phyloP scores from a whole-genome alignment of 2,113 vertebrate genomes.

The Cynocephalus volans region DNA sequence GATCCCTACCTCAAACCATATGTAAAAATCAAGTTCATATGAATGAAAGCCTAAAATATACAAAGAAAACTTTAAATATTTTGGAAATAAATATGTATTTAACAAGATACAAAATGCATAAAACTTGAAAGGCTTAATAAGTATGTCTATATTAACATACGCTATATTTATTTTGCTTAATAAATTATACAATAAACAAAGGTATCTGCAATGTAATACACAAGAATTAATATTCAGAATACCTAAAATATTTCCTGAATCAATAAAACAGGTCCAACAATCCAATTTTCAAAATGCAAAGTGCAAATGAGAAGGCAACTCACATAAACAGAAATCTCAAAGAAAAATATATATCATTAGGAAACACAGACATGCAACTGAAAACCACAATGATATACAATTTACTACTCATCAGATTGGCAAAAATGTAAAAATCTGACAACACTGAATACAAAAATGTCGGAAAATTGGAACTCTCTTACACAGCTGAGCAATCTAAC shows the following conservation, averaged over 20 bases:
- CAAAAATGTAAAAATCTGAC: neutral
- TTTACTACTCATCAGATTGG: neutral
- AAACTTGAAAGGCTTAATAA: neutral
- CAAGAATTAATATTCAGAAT: neutral
- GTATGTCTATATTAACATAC: neutral
- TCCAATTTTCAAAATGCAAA: neutral
- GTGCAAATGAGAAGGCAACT: neutral
- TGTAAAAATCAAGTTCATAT: slow-evolving; percentile 1
- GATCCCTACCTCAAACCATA: neutral
- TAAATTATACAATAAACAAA: neutral
- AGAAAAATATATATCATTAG: neutral
- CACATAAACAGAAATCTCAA: neutral
- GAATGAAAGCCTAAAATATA: neutral
- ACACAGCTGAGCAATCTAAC: neutral
- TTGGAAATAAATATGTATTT: neutral
- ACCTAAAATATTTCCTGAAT: neutral
- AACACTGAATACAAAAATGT: neutral
- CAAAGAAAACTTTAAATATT: neutral
- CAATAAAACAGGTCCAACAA: neutral
- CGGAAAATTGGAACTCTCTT: neutral
- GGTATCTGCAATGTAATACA: neutral
- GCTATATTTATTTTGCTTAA: neutral
- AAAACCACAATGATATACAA: neutral
- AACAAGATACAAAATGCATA: neutral
- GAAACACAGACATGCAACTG: neutral